Evolutionary conservation across 2,797 vertebrate genomes (phyloP).

Genomic region (Toxotes lorentzi): DNA sequence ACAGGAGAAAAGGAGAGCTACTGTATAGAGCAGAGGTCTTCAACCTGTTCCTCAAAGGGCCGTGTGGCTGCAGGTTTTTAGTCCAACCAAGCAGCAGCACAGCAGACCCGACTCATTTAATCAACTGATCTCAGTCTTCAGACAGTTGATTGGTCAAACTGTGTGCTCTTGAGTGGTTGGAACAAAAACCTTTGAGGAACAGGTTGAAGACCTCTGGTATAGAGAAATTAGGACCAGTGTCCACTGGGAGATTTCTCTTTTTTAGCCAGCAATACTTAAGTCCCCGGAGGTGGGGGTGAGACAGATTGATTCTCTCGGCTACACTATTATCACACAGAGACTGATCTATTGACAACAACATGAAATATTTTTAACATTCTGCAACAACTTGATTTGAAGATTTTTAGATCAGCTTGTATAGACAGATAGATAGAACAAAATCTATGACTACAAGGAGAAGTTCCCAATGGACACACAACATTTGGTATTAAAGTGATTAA

Average conservation of each 20-base stretch:
- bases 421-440: conserved; percentile 23
- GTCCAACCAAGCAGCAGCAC: too few species aligned
- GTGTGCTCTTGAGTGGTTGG: too few species aligned
- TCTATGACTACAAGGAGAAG: conserved; percentile 42
- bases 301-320: conserved; percentile 33
- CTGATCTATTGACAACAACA: conserved; percentile 31
- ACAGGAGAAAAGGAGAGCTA: conserved; percentile 51
- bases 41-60: too few species aligned
- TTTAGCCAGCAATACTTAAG: conserved; percentile 50
- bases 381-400: conserved; percentile 19
- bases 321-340: conserved; percentile 26
- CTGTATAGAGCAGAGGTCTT: conserved; percentile 38
- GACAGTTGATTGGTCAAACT: too few species aligned
- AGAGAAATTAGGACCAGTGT: conserved; percentile 49
- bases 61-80: too few species aligned
- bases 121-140: too few species aligned
- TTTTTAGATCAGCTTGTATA: background rate
- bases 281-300: conserved; percentile 25
- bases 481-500: conserved; percentile 34
- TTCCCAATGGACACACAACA: conserved; percentile 46
- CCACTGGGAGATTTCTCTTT: conserved; percentile 58
- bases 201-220: too few species aligned
- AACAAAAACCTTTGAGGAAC: too few species aligned
- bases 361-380: conserved; percentile 38
- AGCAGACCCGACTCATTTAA: too few species aligned